A percentile compares a stretch with the other conserved stretches of the same genome.
phyloP scores from a whole-genome alignment of 2,113 vertebrate species.

The Nyctereutes procyonoides region DNA sequence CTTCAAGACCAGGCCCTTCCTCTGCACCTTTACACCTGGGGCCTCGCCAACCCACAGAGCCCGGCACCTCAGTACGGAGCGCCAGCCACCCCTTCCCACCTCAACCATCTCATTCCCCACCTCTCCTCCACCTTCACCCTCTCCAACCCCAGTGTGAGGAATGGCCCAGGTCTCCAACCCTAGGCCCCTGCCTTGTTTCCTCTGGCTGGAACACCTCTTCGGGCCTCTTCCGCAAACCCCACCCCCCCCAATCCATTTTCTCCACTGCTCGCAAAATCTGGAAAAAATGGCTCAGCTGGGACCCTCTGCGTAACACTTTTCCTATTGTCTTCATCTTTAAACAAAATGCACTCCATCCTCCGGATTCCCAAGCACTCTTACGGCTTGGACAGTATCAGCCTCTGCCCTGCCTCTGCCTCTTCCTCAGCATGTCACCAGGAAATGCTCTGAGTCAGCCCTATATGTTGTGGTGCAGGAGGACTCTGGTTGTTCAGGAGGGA shows the following conservation, averaged over 20 bases:
- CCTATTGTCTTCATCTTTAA: neutral
- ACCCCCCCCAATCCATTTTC: too few species aligned
- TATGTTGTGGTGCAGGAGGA: too few species aligned
- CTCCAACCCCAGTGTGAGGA: too few species aligned
- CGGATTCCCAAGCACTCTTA: neutral
- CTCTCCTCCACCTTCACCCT: neutral
- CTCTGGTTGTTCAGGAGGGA: neutral
- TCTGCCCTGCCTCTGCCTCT: accelerated
- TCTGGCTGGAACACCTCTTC: accelerated
- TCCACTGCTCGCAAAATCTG: neutral
- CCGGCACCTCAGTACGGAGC: accelerated
- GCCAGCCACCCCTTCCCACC: neutral
- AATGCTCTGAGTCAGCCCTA: neutral
- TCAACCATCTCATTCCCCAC: neutral
- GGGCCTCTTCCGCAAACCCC: neutral
- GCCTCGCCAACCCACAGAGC: neutral
- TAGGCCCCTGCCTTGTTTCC: neutral
- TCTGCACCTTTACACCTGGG: too few species aligned
- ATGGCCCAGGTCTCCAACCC: neutral
- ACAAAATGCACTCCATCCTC: neutral
- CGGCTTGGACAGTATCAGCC: neutral
- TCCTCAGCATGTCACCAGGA: neutral
- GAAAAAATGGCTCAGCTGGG: neutral
- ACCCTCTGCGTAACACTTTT: neutral
- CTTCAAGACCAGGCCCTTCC: neutral